Conservation (phyloP, 1,140 invertebrate genomes). For the Orius laevigatus region DNA sequence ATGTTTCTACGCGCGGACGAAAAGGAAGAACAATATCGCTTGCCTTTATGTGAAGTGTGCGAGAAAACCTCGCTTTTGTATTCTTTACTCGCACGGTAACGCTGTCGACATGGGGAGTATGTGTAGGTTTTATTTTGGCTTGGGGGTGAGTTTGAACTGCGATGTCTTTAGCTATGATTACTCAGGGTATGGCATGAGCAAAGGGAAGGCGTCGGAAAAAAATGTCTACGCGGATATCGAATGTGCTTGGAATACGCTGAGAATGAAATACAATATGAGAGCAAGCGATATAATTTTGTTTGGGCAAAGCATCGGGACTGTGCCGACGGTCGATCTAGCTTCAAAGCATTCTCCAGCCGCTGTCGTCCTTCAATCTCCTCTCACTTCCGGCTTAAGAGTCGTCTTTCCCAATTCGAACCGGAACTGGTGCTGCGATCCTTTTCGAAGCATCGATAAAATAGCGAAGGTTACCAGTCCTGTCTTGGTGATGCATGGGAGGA, state of each 20-base stretch:
- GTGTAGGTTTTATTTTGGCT: slow-evolving; percentile 48
- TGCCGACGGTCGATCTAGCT: slow-evolving; percentile 48
- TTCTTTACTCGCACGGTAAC: slow-evolving; percentile 42
- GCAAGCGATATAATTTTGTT: slow-evolving; percentile 55
- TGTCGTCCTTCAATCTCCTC: slow-evolving; percentile 34
- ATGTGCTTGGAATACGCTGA: slow-evolving; percentile 41
- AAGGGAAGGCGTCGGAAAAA: slow-evolving; percentile 53
- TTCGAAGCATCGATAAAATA: slow-evolving; percentile 41
- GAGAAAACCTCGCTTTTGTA: slow-evolving; percentile 40
- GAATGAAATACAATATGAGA: slow-evolving; percentile 41
- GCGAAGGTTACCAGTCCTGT: slow-evolving; percentile 50
- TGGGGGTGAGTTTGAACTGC: slow-evolving; percentile 48
- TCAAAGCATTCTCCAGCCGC: slow-evolving; percentile 47
- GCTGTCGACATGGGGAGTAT: slow-evolving; percentile 51
- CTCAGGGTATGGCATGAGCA: slow-evolving; percentile 41
- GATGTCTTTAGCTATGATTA: slow-evolving; percentile 66
- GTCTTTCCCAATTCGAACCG: slow-evolving; percentile 2
- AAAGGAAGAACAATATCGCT: slow-evolving; percentile 41
- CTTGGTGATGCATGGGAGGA: slow-evolving; percentile 59
- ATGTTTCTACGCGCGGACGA: slow-evolving; percentile 34
- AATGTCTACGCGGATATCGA: slow-evolving; percentile 61
- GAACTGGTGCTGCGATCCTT: slow-evolving; percentile 13
- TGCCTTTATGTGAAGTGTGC: slow-evolving; percentile 46
- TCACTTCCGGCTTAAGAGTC: slow-evolving; percentile 7
- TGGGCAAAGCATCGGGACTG: slow-evolving; percentile 50